Evolutionary conservation across 2,113 vertebrate genomes (phyloP).

Genomic region (pig (Sus scrofa)): T2T-Sscrofa CM000819.6:76976001-76976500

Average conservation of each 20-base stretch:
- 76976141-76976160: background rate
- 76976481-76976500: background rate
- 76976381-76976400: background rate
- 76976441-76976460: constrained; percentile 10
- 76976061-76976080: constrained; percentile 27
- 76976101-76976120: background rate
- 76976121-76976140: background rate
- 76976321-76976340: background rate
- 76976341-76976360: background rate
- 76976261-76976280: constrained; percentile 18
- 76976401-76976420: constrained; percentile 16
- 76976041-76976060: background rate
- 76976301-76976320: background rate
- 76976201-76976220: background rate
- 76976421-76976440: background rate
- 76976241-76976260: background rate
- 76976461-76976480: background rate
- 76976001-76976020: background rate
- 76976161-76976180: background rate
- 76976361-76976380: constrained; percentile 12
- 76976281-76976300: constrained; percentile 11
- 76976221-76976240: background rate
- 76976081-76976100: constrained; percentile 42
- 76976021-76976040: constrained; percentile 29
- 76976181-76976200: background rate